A percentile compares a stretch with the other conserved stretches of the same genome.
phyloP scores from a whole-genome alignment of 2,797 vertebrate species.

The Cirrhinus mrigala region DNA sequence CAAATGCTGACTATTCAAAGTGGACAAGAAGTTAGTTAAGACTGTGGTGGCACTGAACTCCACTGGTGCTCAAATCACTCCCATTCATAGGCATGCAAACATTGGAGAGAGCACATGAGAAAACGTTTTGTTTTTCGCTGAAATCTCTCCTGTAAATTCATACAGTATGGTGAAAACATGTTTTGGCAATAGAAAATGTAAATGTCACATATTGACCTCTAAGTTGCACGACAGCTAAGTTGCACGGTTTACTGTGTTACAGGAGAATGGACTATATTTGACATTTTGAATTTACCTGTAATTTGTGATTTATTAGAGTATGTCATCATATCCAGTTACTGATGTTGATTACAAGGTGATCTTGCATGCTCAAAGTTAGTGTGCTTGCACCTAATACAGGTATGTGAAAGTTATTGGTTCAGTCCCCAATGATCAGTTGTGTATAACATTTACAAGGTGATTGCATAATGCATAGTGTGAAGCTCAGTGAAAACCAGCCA shows the following conservation, averaged over 20 bases:
- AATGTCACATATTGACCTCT: neutral
- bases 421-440: neutral
- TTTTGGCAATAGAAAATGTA: neutral
- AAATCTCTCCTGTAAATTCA: neutral
- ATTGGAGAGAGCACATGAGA: neutral
- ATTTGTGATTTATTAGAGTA: neutral
- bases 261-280: neutral
- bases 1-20: neutral
- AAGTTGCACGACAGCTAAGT: too few relatives aligned
- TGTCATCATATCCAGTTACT: neutral
- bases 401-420: neutral
- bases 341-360: neutral
- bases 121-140: neutral
- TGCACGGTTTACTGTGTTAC: neutral
- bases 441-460: neutral
- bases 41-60: neutral
- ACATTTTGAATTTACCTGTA: neutral
- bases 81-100: neutral
- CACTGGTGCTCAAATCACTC: neutral
- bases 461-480: neutral
- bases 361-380: neutral
- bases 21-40: neutral
- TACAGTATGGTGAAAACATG: neutral
- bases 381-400: neutral
- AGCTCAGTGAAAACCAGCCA: neutral